These are phyloP conservation scores for Prochilodus magdalenae DNA, from an alignment of 2,113 vertebrate species.

Conservation along the genomic window DNA sequence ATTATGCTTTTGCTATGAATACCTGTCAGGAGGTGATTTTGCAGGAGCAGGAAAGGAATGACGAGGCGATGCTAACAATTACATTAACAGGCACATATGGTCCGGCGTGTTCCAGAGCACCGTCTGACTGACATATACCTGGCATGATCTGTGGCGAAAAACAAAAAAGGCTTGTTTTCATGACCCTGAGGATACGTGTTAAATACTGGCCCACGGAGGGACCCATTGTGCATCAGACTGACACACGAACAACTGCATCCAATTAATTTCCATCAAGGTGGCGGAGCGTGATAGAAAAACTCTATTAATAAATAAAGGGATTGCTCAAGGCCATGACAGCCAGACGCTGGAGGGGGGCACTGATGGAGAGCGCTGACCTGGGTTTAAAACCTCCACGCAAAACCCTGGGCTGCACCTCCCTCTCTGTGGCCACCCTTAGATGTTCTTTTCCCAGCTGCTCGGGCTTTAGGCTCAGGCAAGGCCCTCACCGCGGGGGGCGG, in stretches of 20 bases:
- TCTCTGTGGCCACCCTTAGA: slow-evolving; percentile 35
- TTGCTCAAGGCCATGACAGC: slow-evolving; percentile 42
- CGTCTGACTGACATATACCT: background rate
- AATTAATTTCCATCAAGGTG: slow-evolving; percentile 49
- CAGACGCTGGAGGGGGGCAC: slow-evolving; percentile 15
- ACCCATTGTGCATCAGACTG: slow-evolving; percentile 12
- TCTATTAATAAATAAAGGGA: slow-evolving; percentile 61
- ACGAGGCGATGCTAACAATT: background rate
- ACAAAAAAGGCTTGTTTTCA: slow-evolving; percentile 29
- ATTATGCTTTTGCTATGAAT: background rate
- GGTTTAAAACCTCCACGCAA: slow-evolving; percentile 11
- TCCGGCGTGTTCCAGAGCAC: background rate
- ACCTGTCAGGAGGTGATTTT: background rate
- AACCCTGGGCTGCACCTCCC: background rate
- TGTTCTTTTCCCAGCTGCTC: slow-evolving; percentile 7
- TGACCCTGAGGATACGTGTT: background rate
- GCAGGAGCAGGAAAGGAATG: background rate
- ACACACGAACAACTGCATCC: slow-evolving; percentile 9
- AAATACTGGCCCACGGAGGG: slow-evolving; percentile 15
- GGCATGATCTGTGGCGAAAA: background rate
- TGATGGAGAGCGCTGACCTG: slow-evolving; percentile 38
- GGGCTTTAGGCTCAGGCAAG: slow-evolving; percentile 3
- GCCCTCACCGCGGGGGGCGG: slow-evolving; percentile 18
- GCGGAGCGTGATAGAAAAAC: slow-evolving; percentile 52
- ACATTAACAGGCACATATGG: slow-evolving; percentile 7